Conservation (phyloP, 2,113 vertebrate genomes). For the Pomatostomus ruficeps region DNA sequence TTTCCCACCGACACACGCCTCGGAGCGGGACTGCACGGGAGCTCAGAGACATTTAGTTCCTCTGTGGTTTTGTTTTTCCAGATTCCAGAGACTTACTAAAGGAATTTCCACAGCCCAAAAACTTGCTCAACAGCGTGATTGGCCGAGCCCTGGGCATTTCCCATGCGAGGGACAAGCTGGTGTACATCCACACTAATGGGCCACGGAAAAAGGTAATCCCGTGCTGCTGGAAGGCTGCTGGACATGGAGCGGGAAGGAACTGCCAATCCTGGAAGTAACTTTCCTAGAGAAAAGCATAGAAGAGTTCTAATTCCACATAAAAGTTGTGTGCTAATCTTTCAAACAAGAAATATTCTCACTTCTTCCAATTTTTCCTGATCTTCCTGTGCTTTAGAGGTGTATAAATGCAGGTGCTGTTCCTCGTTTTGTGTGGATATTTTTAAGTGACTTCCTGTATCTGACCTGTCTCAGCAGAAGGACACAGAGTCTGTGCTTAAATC, state of each 20-base stretch:
- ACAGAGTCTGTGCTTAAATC: neutral
- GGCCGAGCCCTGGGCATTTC: constrained; percentile 80
- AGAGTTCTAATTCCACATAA: neutral
- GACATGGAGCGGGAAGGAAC: neutral
- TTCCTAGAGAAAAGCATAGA: neutral
- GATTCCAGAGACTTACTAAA: constrained; percentile 37
- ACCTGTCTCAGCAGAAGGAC: neutral
- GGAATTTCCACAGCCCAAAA: constrained; percentile 89
- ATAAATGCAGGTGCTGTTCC: neutral
- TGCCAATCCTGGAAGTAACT: neutral
- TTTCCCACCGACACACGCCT: too few species aligned
- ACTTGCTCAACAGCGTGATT: constrained; percentile 82
- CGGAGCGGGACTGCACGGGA: too few species aligned
- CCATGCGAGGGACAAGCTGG: constrained; percentile 81
- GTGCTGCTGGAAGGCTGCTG: neutral
- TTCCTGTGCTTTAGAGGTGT: neutral
- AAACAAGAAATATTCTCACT: neutral
- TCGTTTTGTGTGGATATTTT: neutral
- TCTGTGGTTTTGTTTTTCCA: neutral
- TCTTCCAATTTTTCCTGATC: neutral
- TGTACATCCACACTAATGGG: constrained; percentile 83
- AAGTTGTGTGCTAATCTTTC: neutral
- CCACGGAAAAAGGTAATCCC: constrained; percentile 82
- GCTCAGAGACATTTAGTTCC: neutral
- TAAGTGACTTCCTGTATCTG: neutral